These are phyloP conservation scores for Anomalospiza imberbis DNA, from an alignment of 2,797 vertebrate genomes.

Conservation along the genomic window DNA sequence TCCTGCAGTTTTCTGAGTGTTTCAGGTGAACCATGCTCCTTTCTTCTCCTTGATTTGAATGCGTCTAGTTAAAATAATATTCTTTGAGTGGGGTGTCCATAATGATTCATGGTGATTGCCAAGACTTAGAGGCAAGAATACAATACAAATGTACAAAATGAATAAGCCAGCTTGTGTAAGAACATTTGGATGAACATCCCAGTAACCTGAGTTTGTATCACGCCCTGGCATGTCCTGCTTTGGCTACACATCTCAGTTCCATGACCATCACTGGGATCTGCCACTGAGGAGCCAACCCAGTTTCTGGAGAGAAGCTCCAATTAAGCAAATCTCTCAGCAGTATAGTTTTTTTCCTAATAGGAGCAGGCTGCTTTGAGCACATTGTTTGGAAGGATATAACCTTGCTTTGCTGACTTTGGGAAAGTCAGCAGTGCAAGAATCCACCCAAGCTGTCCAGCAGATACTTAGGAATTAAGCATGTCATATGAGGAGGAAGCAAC, in stretches of 20 bases:
- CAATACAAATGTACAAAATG: background rate
- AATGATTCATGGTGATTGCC: background rate
- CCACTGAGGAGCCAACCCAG: background rate
- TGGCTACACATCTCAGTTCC: background rate
- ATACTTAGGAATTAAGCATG: constrained; percentile 19
- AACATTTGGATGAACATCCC: background rate
- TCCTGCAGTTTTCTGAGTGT: background rate
- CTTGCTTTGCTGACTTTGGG: background rate
- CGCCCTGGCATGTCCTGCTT: background rate
- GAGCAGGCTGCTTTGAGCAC: background rate
- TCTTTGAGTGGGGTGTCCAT: background rate
- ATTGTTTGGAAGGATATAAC: background rate
- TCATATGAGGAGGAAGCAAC: constrained; percentile 46
- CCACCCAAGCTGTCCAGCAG: background rate
- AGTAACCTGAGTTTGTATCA: background rate
- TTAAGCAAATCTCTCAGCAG: background rate
- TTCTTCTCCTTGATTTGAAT: background rate
- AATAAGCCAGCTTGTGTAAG: background rate
- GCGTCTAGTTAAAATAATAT: background rate
- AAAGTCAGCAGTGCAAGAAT: constrained; percentile 14
- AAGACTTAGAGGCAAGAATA: background rate
- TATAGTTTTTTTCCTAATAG: background rate
- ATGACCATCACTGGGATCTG: background rate
- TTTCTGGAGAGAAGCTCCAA: background rate
- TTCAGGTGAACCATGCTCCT: background rate